Evolutionary conservation across 2,888 invertebrate species (phyloP), one percentile per base, ranked within the genome.

Genomic region (Malacosoma neustria): DNA sequence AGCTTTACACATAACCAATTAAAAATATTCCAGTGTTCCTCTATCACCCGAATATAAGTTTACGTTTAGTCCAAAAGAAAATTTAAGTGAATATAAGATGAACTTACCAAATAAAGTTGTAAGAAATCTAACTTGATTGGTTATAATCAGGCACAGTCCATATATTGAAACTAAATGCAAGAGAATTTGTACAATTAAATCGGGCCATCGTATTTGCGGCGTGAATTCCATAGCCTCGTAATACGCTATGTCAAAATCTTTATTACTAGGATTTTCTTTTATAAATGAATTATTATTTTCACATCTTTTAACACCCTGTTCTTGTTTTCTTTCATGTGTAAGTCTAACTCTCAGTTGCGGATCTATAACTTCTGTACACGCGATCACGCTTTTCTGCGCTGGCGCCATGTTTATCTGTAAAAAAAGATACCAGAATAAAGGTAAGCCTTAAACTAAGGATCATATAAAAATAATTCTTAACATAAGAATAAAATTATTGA

Each of bases 81-180:
- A n/a, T n/a, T n/a, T n/a, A n/a, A n/a, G n/a, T n/a, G n/a, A n/a
- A n/a, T n/a, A n/a, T 4, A 33, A 33, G 6, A 33, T 11, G 5
- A 22, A 89, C 93, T 89, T 80, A 94, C 94, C 91, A 88, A 92
- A 93, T 42, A 93, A 55, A 45, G 84, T 72, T 38, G 94, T 93
- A 50, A 87, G 82, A 45, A 91, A 61, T 61, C 87, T 91, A 39
- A 77, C 71, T 63, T 71, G 66, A 43, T 69, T 66, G 14, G 88
- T 88, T 46, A 91, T 57, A 37, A 91, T 84, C 59, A 93, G 86
- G 71, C 87, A 92, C 30, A 93, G 45, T 46, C 93, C 93, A 60
- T 93, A 93, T 30, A 92, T 48, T 45, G 89, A 88, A 22, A 93
- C 92, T 40, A 63, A 64, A 71, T 94, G 94, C 57, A 94, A 81